phyloP scores from a whole-genome alignment of 1,140 invertebrate genomes.

The Drosophila neocordata region DNA sequence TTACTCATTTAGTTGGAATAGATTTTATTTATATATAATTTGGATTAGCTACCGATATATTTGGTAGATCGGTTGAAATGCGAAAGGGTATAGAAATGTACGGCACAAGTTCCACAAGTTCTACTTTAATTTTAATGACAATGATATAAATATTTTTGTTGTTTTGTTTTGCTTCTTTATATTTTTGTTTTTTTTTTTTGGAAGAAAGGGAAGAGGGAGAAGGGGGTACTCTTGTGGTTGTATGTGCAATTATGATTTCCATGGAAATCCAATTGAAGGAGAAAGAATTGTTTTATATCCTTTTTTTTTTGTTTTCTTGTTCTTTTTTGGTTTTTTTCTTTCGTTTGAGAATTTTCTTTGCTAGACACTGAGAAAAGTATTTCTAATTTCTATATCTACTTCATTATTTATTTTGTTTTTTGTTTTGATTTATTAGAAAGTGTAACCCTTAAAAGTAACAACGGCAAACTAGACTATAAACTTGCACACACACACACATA shows the following conservation, averaged over 20 bases:
- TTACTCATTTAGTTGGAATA: neutral
- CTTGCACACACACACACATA: neutral
- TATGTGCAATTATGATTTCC: neutral
- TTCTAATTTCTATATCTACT: slow-evolving; percentile 9
- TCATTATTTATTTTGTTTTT: neutral
- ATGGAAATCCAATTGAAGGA: slow-evolving; percentile 24
- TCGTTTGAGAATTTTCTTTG: neutral
- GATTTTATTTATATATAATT: neutral
- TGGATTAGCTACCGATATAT: neutral
- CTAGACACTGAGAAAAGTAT: slow-evolving; percentile 10
- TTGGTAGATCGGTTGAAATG: neutral
- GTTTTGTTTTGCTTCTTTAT: too few relatives aligned
- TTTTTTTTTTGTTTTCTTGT: neutral
- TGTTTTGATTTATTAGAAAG: slow-evolving; percentile 10
- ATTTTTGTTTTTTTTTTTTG: neutral
- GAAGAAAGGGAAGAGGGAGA: neutral
- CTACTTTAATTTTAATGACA: slow-evolving; percentile 38
- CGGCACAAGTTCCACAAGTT: neutral
- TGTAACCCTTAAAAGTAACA: slow-evolving; percentile 7
- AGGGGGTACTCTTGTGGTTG: slow-evolving; percentile 11
- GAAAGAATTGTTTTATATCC: neutral
- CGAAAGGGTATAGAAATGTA: neutral
- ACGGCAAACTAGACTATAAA: slow-evolving; percentile 7
- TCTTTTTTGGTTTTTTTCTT: neutral
- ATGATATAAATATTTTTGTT: slow-evolving; percentile 5